Percentiles rank a stretch among this genome's conserved stretches.
phyloP scores from a whole-genome alignment of 2,113 vertebrate species.

The Megaceryle maxima region DNA sequence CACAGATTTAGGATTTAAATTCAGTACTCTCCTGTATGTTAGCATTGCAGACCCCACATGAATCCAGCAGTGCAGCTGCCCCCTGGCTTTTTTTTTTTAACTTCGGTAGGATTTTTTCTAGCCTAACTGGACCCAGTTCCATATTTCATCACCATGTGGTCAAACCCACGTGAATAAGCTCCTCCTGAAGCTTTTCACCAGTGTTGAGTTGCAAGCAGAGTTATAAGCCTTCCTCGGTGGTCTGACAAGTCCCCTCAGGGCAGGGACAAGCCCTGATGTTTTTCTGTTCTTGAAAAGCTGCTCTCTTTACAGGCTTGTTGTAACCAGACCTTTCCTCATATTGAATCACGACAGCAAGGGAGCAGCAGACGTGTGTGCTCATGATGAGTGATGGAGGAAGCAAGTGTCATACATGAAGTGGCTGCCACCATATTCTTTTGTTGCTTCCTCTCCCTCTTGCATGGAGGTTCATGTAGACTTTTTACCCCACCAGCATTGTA shows the following conservation, averaged over 20 bases:
- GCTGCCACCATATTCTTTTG: rapidly evolving
- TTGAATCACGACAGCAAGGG: neutral
- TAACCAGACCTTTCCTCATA: neutral
- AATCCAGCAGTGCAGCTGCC: neutral
- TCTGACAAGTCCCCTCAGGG: neutral
- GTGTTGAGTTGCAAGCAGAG: neutral
- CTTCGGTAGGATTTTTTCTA: neutral
- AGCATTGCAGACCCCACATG: neutral
- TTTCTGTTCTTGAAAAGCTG: neutral
- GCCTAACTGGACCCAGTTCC: neutral
- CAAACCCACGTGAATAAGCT: neutral
- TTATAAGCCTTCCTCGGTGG: neutral
- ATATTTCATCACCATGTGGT: neutral
- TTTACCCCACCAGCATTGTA: neutral
- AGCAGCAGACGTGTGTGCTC: rapidly evolving
- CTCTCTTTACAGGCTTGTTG: neutral
- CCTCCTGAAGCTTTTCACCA: neutral
- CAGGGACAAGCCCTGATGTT: neutral
- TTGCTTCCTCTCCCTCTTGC: neutral
- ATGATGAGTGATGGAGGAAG: neutral
- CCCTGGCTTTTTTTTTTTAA: neutral
- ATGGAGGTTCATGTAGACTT: neutral
- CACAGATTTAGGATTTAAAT: neutral
- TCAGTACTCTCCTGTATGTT: neutral
- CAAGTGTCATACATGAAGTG: neutral